These are phyloP conservation scores for Dolichomitus sp. DNA, from an alignment of 2,888 invertebrate species.

Conservation along the genomic window DNA sequence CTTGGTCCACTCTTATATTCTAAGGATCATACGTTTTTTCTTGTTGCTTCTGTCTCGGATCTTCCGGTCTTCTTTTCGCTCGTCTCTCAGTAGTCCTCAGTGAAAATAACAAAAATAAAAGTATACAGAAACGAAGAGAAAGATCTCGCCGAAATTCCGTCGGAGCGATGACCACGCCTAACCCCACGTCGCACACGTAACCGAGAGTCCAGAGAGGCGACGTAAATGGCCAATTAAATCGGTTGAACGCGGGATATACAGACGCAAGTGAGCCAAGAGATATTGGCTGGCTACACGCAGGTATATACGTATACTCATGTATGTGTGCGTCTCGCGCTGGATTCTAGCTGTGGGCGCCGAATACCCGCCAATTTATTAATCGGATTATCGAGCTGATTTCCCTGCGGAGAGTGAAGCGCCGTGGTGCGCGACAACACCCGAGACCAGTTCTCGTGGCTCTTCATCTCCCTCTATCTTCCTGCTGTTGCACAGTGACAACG, in stretches of 20 bases:
- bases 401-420: conserved; percentile 80
- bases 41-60: conserved; percentile 25
- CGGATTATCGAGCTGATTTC: conserved; percentile 85
- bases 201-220: conserved; percentile 68
- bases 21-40: conserved; percentile 35
- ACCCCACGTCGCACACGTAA: conserved; percentile 47
- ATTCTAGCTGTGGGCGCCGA: conserved; percentile 62
- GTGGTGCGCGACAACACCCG: conserved; percentile 47
- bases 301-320: not conserved
- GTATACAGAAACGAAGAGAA: conserved; percentile 16
- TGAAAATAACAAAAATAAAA: conserved; percentile 24
- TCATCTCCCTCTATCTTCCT: not conserved
- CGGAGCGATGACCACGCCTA: conserved; percentile 41
- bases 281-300: not conserved
- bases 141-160: conserved; percentile 43
- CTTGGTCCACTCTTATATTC: conserved; percentile 29
- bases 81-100: conserved; percentile 49
- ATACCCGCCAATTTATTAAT: conserved; percentile 85
- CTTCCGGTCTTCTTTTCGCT: conserved; percentile 61
- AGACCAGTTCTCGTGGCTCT: conserved; percentile 40
- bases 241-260: conserved; percentile 54
- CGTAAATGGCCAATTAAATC: conserved; percentile 83
- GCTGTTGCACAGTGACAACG: conserved; percentile 2
- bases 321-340: conserved; percentile 36
- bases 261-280: conserved; percentile 20